phyloP scores from a whole-genome alignment of 2,797 vertebrate genomes.

The Poeciliopsis presidionis region DNA sequence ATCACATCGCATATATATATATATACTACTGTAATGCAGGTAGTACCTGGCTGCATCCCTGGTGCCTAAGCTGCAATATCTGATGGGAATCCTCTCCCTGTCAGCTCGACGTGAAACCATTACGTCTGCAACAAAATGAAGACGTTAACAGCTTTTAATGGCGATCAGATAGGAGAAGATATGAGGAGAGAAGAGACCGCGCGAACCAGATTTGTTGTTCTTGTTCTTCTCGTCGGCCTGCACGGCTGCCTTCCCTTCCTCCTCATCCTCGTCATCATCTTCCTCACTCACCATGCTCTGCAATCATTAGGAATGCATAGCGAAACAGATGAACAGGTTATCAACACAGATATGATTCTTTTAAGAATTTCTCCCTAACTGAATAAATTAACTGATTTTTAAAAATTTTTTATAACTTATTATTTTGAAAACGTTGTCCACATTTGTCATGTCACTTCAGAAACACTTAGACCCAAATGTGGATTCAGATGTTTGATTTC shows the following conservation, averaged over 20 bases:
- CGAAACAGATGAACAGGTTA: neutral
- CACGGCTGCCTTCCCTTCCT: slow-evolving; percentile 77
- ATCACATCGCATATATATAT: neutral
- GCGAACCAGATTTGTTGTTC: slow-evolving; percentile 80
- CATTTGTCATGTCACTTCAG: neutral
- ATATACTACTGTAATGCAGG: neutral
- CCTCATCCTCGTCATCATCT: slow-evolving; percentile 91
- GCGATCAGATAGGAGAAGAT: neutral
- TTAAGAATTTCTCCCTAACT: neutral
- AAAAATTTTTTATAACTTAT: neutral
- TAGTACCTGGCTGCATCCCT: slow-evolving; percentile 91
- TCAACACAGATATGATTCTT: neutral
- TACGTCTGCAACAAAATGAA: slow-evolving; percentile 66
- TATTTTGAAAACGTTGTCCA: neutral
- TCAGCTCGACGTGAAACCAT: slow-evolving; percentile 79
- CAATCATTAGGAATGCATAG: slow-evolving; percentile 4
- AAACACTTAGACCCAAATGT: neutral
- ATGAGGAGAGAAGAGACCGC: slow-evolving; percentile 65
- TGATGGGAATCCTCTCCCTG: slow-evolving; percentile 83
- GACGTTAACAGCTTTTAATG: neutral
- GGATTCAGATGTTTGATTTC: neutral
- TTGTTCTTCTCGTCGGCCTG: slow-evolving; percentile 75
- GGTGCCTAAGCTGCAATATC: slow-evolving; percentile 90
- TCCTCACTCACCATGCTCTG: slow-evolving; percentile 92
- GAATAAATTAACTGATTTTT: neutral